phyloP scores from a whole-genome alignment of 2,113 vertebrate genomes.

The Zapornia atra region DNA sequence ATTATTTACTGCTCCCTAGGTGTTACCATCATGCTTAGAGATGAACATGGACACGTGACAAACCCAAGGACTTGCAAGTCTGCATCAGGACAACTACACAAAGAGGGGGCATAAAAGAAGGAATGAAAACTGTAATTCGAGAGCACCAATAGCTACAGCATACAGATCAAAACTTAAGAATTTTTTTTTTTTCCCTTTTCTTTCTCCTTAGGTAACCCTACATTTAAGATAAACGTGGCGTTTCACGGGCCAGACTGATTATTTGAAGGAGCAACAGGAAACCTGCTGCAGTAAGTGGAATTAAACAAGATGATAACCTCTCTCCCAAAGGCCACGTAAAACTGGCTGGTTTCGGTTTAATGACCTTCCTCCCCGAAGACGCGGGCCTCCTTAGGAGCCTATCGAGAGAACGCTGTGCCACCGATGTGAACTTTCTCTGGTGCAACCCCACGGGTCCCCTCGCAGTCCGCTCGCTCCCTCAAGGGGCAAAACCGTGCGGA shows the following conservation, averaged over 20 bases:
- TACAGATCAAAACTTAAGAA: neutral
- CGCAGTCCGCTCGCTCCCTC: rapidly evolving
- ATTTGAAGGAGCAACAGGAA: neutral
- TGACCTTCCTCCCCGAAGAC: neutral
- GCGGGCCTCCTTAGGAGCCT: rapidly evolving
- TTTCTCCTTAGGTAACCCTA: neutral
- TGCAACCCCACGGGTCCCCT: no score
- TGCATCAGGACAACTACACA: neutral
- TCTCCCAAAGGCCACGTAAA: neutral
- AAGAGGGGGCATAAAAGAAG: neutral
- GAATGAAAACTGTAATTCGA: neutral
- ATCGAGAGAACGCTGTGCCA: rapidly evolving
- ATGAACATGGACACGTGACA: neutral
- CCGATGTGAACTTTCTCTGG: neutral
- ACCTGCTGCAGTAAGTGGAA: neutral
- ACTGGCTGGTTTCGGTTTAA: neutral
- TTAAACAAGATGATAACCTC: neutral
- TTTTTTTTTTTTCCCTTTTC: neutral
- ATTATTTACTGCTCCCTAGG: neutral
- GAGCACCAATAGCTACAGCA: neutral
- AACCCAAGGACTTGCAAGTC: neutral
- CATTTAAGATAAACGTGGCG: neutral
- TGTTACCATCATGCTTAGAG: neutral
- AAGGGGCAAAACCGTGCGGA: rapidly evolving
- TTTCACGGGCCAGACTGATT: neutral